A percentile compares a stretch with the other conserved stretches of the same genome.
Evolutionary conservation across 1,140 invertebrate genomes (phyloP).

Genomic region (Hesperophylax magnus): DNA sequence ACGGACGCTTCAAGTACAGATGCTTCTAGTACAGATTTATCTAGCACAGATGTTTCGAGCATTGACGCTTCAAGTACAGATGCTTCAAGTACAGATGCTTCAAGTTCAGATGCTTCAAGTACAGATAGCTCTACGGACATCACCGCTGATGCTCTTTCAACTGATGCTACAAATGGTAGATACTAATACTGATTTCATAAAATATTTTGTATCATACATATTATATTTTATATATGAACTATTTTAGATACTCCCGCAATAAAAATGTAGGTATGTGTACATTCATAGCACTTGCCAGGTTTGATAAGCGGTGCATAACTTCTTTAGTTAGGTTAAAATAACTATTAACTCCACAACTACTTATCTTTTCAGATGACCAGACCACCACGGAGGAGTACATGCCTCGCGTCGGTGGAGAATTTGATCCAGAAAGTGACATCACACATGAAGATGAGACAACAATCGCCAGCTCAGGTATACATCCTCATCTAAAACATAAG

Average conservation of each 20-base stretch:
- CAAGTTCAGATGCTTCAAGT: slow-evolving; percentile 32
- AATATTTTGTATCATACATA: neutral
- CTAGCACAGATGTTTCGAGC: slow-evolving; percentile 32
- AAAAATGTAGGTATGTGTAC: too few relatives aligned
- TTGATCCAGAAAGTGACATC: slow-evolving; percentile 8
- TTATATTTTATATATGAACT: neutral
- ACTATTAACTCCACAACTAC: neutral
- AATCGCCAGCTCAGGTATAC: neutral
- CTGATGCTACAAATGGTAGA: slow-evolving; percentile 10
- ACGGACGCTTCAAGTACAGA: slow-evolving; percentile 52
- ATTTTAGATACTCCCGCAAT: too few relatives aligned
- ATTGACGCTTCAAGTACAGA: slow-evolving; percentile 45
- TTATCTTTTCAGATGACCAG: neutral
- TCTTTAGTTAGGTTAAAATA: neutral
- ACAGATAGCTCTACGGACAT: slow-evolving; percentile 28
- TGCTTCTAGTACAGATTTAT: slow-evolving; percentile 46
- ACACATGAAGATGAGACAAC: neutral
- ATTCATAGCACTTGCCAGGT: too few relatives aligned
- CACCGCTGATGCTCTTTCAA: slow-evolving; percentile 1
- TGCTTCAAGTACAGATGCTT: slow-evolving; percentile 40
- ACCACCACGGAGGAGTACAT: neutral
- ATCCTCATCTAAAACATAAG: neutral
- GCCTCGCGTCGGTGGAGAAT: neutral
- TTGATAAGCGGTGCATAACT: too few relatives aligned
- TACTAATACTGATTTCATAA: neutral